Percentiles rank a stretch among this genome's conserved stretches.
phyloP scores from a whole-genome alignment of 2,113 vertebrate genomes.

The Centrocercus urophasianus region DNA sequence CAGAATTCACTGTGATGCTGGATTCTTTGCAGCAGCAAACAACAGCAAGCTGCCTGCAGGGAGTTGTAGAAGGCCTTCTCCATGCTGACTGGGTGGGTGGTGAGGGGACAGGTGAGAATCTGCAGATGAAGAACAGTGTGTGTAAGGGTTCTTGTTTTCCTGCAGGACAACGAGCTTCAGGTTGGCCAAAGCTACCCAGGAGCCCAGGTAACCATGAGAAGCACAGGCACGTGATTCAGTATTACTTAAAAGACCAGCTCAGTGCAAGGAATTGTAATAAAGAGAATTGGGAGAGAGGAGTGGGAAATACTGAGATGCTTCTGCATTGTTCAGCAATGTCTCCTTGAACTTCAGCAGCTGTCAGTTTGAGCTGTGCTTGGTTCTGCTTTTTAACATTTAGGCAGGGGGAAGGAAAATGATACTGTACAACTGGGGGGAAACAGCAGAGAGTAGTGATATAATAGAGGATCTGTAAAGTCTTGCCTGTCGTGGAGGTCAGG shows the following conservation, averaged over 20 bases:
- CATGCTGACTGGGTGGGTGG: background rate
- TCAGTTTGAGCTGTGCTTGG: background rate
- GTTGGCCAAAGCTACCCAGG: background rate
- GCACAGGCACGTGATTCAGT: background rate
- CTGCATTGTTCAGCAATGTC: background rate
- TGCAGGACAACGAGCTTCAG: rapidly evolving
- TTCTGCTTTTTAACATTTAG: background rate
- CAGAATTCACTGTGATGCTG: background rate
- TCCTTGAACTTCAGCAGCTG: background rate
- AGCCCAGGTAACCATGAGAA: background rate
- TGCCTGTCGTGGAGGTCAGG: background rate
- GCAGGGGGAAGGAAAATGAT: background rate
- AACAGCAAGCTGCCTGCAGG: background rate
- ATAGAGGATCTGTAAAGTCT: background rate
- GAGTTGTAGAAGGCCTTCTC: background rate
- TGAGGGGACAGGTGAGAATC: background rate
- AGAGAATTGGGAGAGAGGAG: background rate
- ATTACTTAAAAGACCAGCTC: background rate
- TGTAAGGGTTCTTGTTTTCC: background rate
- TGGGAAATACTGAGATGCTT: background rate
- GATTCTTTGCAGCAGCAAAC: background rate
- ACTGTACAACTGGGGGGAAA: background rate
- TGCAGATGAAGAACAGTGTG: rapidly evolving
- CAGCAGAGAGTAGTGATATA: background rate
- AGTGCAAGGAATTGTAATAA: background rate